Base-by-base conservation (phyloP, 2,888 invertebrate species). In the Nymphalis polychloros region DNA sequence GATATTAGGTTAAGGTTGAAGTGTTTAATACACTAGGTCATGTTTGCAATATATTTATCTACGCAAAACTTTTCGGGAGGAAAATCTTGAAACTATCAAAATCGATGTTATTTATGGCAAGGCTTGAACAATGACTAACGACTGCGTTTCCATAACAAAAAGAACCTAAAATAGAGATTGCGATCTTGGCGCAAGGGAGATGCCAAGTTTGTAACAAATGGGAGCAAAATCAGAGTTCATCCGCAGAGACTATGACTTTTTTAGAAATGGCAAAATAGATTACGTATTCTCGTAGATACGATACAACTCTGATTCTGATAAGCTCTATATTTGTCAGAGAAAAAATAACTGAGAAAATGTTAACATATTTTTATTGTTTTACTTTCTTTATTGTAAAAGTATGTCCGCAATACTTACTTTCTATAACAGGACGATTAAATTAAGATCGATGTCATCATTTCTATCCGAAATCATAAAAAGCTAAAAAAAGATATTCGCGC, bases 131-230 rank as follows among this genome's bases (percentile, higher is more conserved):
- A 31, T 66, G 59, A 55, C 20, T 66, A 61, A 61, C 31, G 48
- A n/a, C 57, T 57, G 13, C 35, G 63, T 63, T 61, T 63, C 46
- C 57, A 52, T 67, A 67, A 53, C 52, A 62, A 67, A 62, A 71
- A 59, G 35, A 52, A 61, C 8, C 53, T 31, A 17, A 46, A 64
- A 71, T 59, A 64, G 64, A 13, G 62, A 64, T 67, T 67, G 64
- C 59, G 48, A 71, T 64, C 62, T 69, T 59, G 23, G 27, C 62
- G 59, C 59, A 63, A 41, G 61, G 50, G 31, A 48, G 47, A 23
- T 67, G 71, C 69, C 71, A 71, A 55, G 59, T 71, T 67, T 69
- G 35, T 67, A 62, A 71, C 52, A 67, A 71, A 71, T 67, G 64
- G 64, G 46, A 27, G 53, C 35, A 67, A 52, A 62, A 64, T 52